Evolutionary conservation across 2,113 vertebrate genomes (phyloP).

Genomic region (Castor canadensis): DNA sequence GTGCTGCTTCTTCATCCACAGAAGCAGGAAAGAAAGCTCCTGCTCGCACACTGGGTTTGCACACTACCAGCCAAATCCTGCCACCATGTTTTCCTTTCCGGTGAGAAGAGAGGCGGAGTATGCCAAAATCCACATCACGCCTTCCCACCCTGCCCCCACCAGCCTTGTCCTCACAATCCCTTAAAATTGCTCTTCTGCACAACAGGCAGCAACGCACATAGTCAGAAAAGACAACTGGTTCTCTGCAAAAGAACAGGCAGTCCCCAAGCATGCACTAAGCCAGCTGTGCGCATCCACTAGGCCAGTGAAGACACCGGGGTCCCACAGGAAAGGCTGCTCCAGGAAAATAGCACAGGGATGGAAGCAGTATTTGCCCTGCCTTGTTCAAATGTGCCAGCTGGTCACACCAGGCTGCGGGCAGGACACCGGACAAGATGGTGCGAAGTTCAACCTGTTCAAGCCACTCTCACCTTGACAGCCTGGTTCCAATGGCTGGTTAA

Average conservation of each 20-base stretch:
- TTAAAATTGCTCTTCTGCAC: not conserved
- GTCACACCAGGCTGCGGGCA: not conserved
- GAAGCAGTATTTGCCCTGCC: fast-evolving
- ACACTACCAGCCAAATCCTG: not conserved
- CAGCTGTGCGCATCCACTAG: too few species aligned
- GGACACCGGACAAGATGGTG: not conserved
- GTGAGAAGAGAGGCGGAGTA: not conserved
- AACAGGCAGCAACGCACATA: not conserved
- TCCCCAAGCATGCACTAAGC: not conserved
- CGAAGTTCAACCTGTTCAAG: slow-evolving; percentile 48
- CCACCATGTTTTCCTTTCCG: not conserved
- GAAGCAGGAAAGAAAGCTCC: not conserved
- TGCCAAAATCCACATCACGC: not conserved
- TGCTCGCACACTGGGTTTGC: fast-evolving
- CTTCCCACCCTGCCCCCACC: not conserved
- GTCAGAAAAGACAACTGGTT: not conserved
- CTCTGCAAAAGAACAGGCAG: not conserved
- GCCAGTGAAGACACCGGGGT: not conserved
- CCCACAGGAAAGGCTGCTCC: not conserved
- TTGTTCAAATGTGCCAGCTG: slow-evolving; percentile 21
- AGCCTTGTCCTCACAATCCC: not conserved
- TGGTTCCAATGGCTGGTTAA: not conserved
- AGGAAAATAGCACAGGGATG: fast-evolving
- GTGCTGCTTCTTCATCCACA: not conserved
- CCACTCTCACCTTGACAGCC: not conserved